Conservation (phyloP, 2,797 vertebrate species). For the Diglossa cyanea region DNA sequence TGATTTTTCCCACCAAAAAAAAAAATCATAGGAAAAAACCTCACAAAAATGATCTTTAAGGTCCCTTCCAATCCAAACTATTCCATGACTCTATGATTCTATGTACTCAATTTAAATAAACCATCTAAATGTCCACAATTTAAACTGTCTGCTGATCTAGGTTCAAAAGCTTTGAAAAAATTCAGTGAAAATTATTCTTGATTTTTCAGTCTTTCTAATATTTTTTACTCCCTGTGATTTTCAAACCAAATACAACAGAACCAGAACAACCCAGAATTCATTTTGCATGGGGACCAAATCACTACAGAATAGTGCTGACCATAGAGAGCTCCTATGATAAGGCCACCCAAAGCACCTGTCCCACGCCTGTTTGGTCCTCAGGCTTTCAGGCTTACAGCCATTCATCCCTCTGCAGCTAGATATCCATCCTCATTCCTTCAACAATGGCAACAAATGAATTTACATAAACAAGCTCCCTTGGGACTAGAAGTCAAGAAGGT, state of each 20-base stretch:
- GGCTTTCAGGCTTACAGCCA: background rate
- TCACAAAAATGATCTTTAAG: background rate
- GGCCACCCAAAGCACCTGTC: background rate
- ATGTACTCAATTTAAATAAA: background rate
- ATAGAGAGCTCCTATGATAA: background rate
- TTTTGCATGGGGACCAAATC: background rate
- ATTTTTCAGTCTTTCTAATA: background rate
- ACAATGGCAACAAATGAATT: background rate
- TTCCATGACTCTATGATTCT: background rate
- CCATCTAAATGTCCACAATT: background rate
- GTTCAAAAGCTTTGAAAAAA: background rate
- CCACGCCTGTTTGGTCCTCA: background rate
- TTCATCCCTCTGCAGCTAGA: background rate
- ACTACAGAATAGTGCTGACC: background rate
- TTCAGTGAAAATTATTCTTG: background rate
- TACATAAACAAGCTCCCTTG: background rate
- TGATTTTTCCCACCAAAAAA: background rate
- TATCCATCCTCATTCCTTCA: background rate
- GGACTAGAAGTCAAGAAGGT: background rate
- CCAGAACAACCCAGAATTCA: background rate
- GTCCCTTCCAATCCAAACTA: background rate
- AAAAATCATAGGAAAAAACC: background rate
- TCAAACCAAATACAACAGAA: background rate
- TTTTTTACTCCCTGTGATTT: background rate
- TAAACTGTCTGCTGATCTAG: background rate